A percentile compares a stretch with the other conserved stretches of the same genome.
Conservation (phyloP, 2,797 vertebrate species). For the Ptychadena robeensis region DNA sequence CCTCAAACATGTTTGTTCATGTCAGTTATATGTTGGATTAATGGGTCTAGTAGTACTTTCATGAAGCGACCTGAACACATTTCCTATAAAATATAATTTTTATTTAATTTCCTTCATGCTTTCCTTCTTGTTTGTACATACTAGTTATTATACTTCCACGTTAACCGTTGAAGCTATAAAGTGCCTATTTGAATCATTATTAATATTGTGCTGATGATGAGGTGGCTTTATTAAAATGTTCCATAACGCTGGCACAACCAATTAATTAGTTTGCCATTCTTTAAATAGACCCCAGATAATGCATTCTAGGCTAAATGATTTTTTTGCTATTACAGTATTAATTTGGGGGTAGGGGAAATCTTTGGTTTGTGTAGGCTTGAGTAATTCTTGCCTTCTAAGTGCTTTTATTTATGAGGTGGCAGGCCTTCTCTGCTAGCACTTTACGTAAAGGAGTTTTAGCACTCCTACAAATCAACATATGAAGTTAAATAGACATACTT, state of each 20-base stretch:
- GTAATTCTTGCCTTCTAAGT: constrained; percentile 58
- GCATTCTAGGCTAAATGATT: constrained; percentile 43
- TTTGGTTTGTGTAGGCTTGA: constrained; percentile 40
- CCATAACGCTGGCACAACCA: constrained; percentile 28
- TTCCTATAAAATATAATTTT: no score
- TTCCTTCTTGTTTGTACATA: no score
- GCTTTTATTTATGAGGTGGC: constrained; percentile 61
- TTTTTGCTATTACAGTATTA: constrained; percentile 59
- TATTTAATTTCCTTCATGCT: no score
- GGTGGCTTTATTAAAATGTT: constrained; percentile 17
- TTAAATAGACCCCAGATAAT: constrained; percentile 48
- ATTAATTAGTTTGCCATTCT: constrained; percentile 41
- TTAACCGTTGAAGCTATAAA: background rate
- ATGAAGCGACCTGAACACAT: no score
- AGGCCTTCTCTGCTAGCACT: constrained; percentile 54
- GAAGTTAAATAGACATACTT: constrained; percentile 59
- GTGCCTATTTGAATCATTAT: background rate
- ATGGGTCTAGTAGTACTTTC: no score
- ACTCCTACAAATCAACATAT: constrained; percentile 57
- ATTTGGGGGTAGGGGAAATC: constrained; percentile 44
- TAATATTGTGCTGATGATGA: background rate
- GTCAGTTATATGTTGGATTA: no score
- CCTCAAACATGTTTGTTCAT: no score
- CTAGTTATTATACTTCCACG: no score
- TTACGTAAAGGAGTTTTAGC: constrained; percentile 60